These are phyloP conservation scores for Folsomia manolachei DNA, from an alignment of 2,888 invertebrate genomes.

Conservation along the genomic window DNA sequence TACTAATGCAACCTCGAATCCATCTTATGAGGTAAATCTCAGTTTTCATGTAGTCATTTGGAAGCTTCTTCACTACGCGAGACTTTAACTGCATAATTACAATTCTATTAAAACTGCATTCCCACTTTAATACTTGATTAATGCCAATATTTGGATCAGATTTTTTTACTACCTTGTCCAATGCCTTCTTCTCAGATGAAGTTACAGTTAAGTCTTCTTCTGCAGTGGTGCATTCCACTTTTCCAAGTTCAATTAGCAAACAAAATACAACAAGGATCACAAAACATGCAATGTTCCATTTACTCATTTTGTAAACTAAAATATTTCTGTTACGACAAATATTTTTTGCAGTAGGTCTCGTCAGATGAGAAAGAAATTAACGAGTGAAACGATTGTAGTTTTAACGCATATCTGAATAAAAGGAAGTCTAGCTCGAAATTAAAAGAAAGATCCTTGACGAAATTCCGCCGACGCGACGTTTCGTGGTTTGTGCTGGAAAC, in stretches of 20 bases:
- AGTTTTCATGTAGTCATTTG: constrained; percentile 10
- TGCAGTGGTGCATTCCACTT: not conserved
- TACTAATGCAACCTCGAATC: constrained; percentile 2
- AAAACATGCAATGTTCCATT: not conserved
- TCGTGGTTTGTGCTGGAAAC: too few species aligned
- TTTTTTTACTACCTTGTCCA: constrained; percentile 14
- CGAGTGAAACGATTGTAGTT: too few species aligned
- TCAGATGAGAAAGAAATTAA: too few species aligned
- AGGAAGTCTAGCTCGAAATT: too few species aligned
- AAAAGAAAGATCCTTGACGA: too few species aligned
- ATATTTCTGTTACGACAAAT: not conserved
- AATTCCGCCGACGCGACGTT: too few species aligned
- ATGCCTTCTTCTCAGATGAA: not conserved
- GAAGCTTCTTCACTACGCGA: not conserved
- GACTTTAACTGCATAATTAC: constrained; percentile 1
- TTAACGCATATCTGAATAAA: too few species aligned
- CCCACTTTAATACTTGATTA: too few species aligned
- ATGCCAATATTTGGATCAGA: too few species aligned
- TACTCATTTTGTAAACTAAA: not conserved
- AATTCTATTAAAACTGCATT: not conserved
- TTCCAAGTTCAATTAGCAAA: not conserved
- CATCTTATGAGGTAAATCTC: constrained; percentile 11
- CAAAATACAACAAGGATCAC: not conserved
- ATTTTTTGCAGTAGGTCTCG: too few species aligned
- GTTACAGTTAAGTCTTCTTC: constrained; percentile 10